Evolutionary conservation across 2,888 invertebrate species (phyloP), one percentile per base, ranked within the genome.

Genomic region (Andrena minutula): DNA sequence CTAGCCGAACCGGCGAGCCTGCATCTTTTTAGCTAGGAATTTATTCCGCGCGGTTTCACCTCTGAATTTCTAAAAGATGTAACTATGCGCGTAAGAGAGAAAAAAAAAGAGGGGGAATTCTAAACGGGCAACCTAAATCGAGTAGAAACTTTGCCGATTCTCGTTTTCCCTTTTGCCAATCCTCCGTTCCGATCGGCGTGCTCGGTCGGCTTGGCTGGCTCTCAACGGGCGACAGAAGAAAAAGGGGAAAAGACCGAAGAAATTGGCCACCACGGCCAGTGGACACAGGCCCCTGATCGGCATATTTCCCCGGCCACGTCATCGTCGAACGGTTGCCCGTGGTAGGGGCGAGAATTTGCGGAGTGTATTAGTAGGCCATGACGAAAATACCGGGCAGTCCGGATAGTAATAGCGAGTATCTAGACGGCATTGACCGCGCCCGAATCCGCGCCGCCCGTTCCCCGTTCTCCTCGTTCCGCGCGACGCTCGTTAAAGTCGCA

Each of bases 381-480:
- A 89, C 86, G 72, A 89, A 90, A 91, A 91, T 91, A 90, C 85
- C 89, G 78, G 71, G 72, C 86, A 65, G 82, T 70, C 79, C 82
- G 80, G 85, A 86, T 87, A 81, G 82, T 85, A 89, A 89, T 84
- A 86, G 85, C 77, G 80, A 78, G 68, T 73, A 83, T 79, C 79
- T 74, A 84, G 80, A 84, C 87, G 89, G 85, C 88, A 90, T 89
- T 91, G 90, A 90, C 88, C 88, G 90, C 88, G 79, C 88, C 85
- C 81, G 84, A 84, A 84, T 88, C 83, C 69, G 51, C 12, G 70
- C 75, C 26, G 78, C 75, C 73, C 80, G 73, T 83, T 83, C 83
- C 75, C 79, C 80, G 82, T 79, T 71, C 66, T 78, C 73, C 79
- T 77, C 83, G 79, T 75, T 66, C 70, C 60, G 76, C 68, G 20